Base-by-base conservation (phyloP, 1,140 invertebrate species). In the Portunus trituberculatus region DNA sequence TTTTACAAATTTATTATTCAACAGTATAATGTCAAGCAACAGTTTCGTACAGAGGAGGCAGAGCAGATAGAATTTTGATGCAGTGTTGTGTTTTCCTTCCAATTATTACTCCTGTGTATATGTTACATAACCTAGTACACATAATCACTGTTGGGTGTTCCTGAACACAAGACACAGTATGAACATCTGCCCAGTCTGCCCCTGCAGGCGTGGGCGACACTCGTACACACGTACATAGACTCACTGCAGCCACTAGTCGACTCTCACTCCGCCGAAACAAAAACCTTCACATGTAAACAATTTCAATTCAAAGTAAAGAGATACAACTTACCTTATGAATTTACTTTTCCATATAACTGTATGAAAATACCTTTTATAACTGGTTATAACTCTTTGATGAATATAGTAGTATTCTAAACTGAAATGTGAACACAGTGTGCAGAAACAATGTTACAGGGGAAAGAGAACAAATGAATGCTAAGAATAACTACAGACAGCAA, bases 1-100 rank as follows among this genome's bases (percentile, higher is more conserved):
- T 92, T 88, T 92, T 95, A 95, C 94, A 95, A 95, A 95, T 95
- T 95, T 95, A 95, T 95, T 95, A 87, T 92, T 95, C 94, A 95
- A 95, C 94, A 95, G 94, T 95, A 95, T 95, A 95, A 95, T 95
- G 82, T 95, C 91, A 95, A 95, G 94, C 94, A 95, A 95, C 94
- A 95, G 91, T 95, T 93, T 95, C 94, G 83, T 95, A 95, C 94
- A 95, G 91, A 87, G 94, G 32, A 92, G 92, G 83, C 67, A 0
- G n/a, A 25, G 67, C 6, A 76, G 67, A 20, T 25, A 25, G 25
- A 76, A 25, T 76, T 76, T 76, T 25, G 67, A 76, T 76, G 67
- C 67, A 76, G 67, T 76, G 67, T 76, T 76, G 20, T 76, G 67
- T 76, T 76, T 76, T 59, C 16, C 20, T 76, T 76, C 67, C n/a